phyloP scores from a whole-genome alignment of 2,113 vertebrate genomes.

The Toxostoma redivivum region DNA sequence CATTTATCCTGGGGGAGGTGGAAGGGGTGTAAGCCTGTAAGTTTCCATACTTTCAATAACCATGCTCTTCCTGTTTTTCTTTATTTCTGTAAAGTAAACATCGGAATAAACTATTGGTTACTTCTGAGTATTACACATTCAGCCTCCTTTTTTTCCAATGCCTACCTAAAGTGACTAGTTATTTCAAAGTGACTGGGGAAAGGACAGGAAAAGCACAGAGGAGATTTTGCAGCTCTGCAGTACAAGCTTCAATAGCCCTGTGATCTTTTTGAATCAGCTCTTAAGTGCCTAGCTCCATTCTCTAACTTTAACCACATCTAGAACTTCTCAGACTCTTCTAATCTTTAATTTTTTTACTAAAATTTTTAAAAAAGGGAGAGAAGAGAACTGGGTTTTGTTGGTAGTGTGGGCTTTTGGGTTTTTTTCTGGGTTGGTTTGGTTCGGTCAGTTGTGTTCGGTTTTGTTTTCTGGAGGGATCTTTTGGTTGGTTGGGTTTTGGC shows the following conservation, averaged over 20 bases:
- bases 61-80: not conserved
- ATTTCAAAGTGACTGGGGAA: not conserved
- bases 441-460: not conserved
- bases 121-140: not conserved
- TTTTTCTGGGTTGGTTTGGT: not conserved
- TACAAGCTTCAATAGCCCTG: not conserved
- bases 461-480: not conserved
- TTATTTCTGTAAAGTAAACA: not conserved
- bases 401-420: accelerated
- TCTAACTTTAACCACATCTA: not conserved
- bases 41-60: not conserved
- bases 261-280: not conserved
- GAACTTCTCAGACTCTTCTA: not conserved
- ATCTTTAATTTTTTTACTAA: not conserved
- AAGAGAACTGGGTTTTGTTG: not conserved
- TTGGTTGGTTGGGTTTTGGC: not conserved
- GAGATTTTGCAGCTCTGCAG: not conserved
- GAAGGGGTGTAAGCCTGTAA: not conserved
- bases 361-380: not conserved
- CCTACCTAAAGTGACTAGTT: not conserved
- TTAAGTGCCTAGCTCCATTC: not conserved
- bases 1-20: not conserved
- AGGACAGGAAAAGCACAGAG: not conserved
- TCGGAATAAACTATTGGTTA: not conserved
- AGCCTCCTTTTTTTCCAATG: not conserved